Conservation (phyloP, 2,113 vertebrate species). For the Muntiacus muntjak region DNA sequence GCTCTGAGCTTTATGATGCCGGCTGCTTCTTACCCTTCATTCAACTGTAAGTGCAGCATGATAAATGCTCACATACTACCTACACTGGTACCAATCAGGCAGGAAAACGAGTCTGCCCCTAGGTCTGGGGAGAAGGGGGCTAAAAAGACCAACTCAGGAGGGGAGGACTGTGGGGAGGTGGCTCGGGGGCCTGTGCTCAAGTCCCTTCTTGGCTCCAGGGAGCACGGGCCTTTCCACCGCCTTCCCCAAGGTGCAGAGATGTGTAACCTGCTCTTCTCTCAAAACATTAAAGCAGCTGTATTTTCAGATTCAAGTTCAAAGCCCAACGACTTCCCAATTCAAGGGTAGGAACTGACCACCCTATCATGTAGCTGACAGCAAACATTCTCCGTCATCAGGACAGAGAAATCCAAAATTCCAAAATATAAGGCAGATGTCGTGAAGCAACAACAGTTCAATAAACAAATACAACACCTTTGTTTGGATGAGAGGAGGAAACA, state of each 20-base stretch:
- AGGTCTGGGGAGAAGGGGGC: not conserved
- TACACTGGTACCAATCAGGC: not conserved
- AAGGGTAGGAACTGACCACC: not conserved
- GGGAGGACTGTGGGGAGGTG: not conserved
- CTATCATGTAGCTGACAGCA: not conserved
- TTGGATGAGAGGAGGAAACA: not conserved
- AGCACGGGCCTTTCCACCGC: not conserved
- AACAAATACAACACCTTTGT: not conserved
- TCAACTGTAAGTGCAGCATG: not conserved
- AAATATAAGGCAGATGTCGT: not conserved
- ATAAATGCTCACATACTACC: not conserved
- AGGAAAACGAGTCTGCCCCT: not conserved
- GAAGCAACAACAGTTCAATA: not conserved
- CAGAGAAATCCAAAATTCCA: not conserved
- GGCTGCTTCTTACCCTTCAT: not conserved
- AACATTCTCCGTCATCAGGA: not conserved
- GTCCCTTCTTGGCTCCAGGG: no score
- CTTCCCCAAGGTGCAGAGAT: not conserved
- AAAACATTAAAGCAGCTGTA: not conserved
- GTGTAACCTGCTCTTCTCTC: not conserved
- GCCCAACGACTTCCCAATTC: not conserved
- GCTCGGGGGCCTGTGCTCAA: not conserved
- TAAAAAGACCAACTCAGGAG: not conserved
- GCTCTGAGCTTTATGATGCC: not conserved
- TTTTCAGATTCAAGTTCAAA: constrained; percentile 8